Base-by-base conservation (phyloP, 2,113 vertebrate species). In the Cervus canadensis region DNA sequence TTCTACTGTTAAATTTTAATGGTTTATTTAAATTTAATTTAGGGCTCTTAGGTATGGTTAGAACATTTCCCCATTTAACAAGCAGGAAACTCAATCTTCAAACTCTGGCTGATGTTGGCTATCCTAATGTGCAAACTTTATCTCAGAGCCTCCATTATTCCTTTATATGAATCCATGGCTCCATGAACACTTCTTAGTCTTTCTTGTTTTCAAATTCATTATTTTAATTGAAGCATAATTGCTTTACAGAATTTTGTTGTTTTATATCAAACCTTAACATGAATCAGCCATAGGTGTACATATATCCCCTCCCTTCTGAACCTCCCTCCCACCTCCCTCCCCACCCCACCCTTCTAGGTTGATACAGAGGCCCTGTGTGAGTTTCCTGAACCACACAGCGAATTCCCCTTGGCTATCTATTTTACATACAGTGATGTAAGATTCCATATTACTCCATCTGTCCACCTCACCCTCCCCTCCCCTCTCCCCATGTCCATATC, bases 281-380 rank as follows among this genome's bases (percentile, higher is more conserved):
- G 67, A 71, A 71, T 40, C 19, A 71, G 67, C 19, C 5, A 12
- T 40, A 40, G 67, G 5, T 71, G 6, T 40, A 12, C 19, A 40
- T 71, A 71, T 23, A 36, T 40, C 67, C 10, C 19, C 10, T 71
- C 10, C 12, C 67, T 71, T 10, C 21, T 71, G n/a, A 71, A 23
- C 19, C n/a, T 71, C 19, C 5, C 19, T 71, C 19, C 0, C 2
- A 1, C 3, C 19, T 71, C 5, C 67, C 10, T 40, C 67, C 5
- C 67, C 19, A 71, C 6, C 5, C 10, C 19, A 71, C 12, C 67
- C 67, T 9, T 40, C 19, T 71, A 71, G n/a, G n/a, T 23, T 40
- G 9, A 71, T 36, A 40, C n/a, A 23, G 67, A 23, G n/a, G 19
- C 19, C 19, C n/a, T 71, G 67, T 40, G 36, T 71, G 67, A 71